Evolutionary conservation across 2,113 vertebrate species (phyloP).

Genomic region (Megatriorchis doriae): DNA sequence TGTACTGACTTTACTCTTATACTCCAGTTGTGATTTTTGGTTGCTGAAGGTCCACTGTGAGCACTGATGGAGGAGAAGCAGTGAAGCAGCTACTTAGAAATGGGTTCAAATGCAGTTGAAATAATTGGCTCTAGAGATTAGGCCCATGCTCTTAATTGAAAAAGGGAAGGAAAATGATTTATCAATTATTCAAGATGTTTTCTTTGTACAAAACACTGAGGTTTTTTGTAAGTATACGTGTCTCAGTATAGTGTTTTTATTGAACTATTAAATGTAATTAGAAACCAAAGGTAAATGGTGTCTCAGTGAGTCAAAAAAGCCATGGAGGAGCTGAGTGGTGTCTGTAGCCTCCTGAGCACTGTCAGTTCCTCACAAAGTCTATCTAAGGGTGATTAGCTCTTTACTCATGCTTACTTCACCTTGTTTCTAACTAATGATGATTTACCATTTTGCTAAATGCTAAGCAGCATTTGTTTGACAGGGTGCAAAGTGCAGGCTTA

Average conservation of each 20-base stretch:
- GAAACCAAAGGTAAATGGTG: slow-evolving; percentile 39
- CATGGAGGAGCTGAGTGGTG: background rate
- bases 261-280: slow-evolving; percentile 40
- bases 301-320: slow-evolving; percentile 3
- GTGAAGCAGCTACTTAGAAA: slow-evolving; percentile 1
- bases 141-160: background rate
- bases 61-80: background rate
- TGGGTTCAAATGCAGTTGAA: slow-evolving; percentile 29
- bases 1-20: background rate
- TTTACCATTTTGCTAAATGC: slow-evolving; percentile 50
- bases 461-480: slow-evolving; percentile 27
- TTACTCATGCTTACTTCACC: slow-evolving; percentile 17
- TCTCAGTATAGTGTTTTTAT: slow-evolving; percentile 25
- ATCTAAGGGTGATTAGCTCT: slow-evolving; percentile 34
- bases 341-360: background rate
- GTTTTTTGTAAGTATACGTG: background rate
- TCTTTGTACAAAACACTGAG: slow-evolving; percentile 32
- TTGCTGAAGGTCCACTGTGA: background rate
- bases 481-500: background rate
- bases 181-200: slow-evolving; percentile 55
- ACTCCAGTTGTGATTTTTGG: background rate
- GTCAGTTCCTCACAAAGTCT: slow-evolving; percentile 2
- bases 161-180: slow-evolving; percentile 40
- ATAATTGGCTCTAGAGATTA: slow-evolving; percentile 36
- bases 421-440: slow-evolving; percentile 43